Evolutionary conservation across 2,113 vertebrate genomes (phyloP), one percentile per base, ranked within the genome.

Genomic region (Istiophorus platypterus): DNA sequence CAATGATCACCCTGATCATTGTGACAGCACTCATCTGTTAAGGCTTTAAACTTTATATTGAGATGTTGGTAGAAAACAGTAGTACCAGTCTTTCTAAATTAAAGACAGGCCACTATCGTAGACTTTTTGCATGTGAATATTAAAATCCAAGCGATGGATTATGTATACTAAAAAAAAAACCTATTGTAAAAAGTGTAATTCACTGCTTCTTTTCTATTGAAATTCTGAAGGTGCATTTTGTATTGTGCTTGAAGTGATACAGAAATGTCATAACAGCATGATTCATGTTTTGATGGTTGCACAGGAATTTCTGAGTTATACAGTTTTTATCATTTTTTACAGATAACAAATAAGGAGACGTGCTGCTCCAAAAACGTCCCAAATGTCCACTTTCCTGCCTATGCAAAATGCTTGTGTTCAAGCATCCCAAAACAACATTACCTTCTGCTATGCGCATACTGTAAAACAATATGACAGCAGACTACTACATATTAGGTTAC

Each of bases 381-480:
- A n/a, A 34, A 39, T 52, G 14, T 63, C 1, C 7, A 45, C 51
- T 54, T 42, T 42, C 11, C 22, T 61, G 41, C 31, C 66, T 7
- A 7, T 56, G 37, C 3, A 24, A 2, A 29, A n/a, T 39, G 29
- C 2, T 34, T 27, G 22, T 31, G n/a, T 20, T 29, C 3, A 3
- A 41, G 29, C 20, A n/a, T 59, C 41, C 41, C 24, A 27, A 52
- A 69, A 27, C 54, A 74, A 41, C 10, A 56, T 72, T 42, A 54
- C 76, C 39, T 59, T 76, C 15, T 62, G 42, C 54, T 47, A 1
- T 9, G 56, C 66, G 10, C 37, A 67, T 54, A 34, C 47, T 26
- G 9, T 64, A 37, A 67, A 74, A 49, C 14, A 69, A 72, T 27
- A 56, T 59, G 45, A 74, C n/a, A 47, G 24, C 27, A 58, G 62